These are phyloP conservation scores for Thamnophis sirtalis DNA, from an alignment of 2,113 vertebrate genomes.

Conservation along the genomic window DNA sequence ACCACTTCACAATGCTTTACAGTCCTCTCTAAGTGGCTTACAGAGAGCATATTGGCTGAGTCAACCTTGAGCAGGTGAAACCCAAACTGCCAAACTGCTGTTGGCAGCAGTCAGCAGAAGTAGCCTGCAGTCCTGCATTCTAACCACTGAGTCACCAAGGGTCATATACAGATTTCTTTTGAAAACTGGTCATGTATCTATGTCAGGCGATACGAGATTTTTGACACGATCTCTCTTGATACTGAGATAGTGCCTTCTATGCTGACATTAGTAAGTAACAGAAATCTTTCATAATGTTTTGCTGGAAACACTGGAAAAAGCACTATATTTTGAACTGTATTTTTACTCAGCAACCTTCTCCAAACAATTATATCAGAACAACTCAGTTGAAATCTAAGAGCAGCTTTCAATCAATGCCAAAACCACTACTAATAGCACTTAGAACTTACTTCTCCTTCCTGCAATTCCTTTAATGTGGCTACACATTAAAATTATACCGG, in stretches of 20 bases:
- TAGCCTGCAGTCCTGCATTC: no score
- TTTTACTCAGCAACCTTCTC: background rate
- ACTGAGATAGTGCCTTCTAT: background rate
- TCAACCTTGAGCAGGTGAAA: no score
- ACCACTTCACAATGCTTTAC: no score
- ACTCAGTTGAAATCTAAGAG: background rate
- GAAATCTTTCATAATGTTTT: background rate
- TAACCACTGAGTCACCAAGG: no score
- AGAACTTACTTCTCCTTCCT: background rate
- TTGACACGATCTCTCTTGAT: background rate
- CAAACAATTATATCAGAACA: background rate
- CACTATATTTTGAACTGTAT: background rate
- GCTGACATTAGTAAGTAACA: slow-evolving; percentile 9
- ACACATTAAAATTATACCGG: background rate
- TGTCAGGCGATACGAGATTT: background rate
- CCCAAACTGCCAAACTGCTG: no score
- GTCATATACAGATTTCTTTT: background rate
- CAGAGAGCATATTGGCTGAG: no score
- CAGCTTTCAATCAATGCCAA: background rate
- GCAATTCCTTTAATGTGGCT: background rate
- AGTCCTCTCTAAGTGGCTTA: no score
- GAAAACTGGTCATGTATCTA: background rate
- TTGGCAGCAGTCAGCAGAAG: no score
- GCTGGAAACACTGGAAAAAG: background rate
- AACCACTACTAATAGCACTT: background rate